Conservation (phyloP, 1,140 invertebrate species). For the Venustaconcha ellipsiformis region DNA sequence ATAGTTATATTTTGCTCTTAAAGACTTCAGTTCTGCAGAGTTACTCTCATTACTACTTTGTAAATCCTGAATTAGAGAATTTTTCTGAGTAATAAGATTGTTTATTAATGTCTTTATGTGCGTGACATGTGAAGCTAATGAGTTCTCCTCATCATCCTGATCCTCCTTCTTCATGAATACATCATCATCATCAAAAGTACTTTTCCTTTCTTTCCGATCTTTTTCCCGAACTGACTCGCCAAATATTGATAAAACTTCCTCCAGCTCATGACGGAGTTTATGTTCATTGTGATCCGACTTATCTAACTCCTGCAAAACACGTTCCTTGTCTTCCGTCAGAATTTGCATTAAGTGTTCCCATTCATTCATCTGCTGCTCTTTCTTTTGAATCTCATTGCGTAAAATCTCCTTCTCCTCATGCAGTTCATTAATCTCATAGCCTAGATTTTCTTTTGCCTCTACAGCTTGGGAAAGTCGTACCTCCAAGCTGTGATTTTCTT, state of each 20-base stretch:
- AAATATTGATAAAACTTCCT: conserved; percentile 6
- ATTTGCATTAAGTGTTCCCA: conserved; percentile 69
- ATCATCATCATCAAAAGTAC: conserved; percentile 54
- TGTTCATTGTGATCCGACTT: conserved; percentile 52
- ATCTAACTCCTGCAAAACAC: conserved; percentile 54
- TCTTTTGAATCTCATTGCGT: conserved; percentile 31
- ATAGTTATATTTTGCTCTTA: conserved; percentile 40
- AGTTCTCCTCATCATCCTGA: conserved; percentile 1
- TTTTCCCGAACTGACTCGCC: conserved; percentile 43
- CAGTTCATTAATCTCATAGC: conserved; percentile 44
- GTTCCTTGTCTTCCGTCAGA: conserved; percentile 60
- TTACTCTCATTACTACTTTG: conserved; percentile 6
- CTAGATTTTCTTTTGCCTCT: conserved; percentile 30
- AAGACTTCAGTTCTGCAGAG: conserved; percentile 40
- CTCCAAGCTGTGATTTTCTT: conserved; percentile 34
- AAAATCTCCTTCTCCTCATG: conserved; percentile 48
- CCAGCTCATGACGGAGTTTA: conserved; percentile 54
- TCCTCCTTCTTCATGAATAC: conserved; percentile 22
- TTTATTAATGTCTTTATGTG: too few species aligned
- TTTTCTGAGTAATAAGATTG: too few species aligned
- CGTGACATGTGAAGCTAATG: too few species aligned
- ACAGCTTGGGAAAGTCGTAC: conserved; percentile 22
- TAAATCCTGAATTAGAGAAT: too few species aligned
- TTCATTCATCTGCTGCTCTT: conserved; percentile 75
- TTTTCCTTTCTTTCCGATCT: conserved; percentile 55